A percentile compares a stretch with the other conserved stretches of the same genome.
Evolutionary conservation across 2,888 invertebrate species (phyloP).

Genomic region (Drosophila neutralis): DNA sequence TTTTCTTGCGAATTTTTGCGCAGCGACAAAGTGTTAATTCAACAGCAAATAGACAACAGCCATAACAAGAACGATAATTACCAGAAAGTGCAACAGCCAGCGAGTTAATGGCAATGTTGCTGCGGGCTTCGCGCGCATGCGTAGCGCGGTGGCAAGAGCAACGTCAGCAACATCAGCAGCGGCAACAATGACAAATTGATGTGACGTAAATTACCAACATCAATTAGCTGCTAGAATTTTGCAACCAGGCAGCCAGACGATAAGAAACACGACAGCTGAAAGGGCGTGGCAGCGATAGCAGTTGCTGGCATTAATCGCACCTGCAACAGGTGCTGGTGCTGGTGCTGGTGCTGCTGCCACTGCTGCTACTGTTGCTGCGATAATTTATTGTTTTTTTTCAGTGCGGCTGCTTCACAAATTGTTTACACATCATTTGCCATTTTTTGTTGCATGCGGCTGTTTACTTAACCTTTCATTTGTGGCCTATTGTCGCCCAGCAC

Average conservation of each 20-base stretch:
- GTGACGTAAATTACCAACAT: constrained; percentile 61
- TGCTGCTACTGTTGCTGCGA: constrained; percentile 11
- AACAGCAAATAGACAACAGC: constrained; percentile 67
- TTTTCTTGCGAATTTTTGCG: constrained; percentile 53
- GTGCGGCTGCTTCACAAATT: constrained; percentile 19
- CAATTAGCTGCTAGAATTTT: constrained; percentile 58
- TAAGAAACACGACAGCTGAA: constrained; percentile 6
- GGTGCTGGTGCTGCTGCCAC: background rate
- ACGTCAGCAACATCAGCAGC: constrained; percentile 6
- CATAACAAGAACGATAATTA: constrained; percentile 44
- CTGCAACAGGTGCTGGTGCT: constrained; percentile 56
- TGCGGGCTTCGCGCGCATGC: constrained; percentile 62
- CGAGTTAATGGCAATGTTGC: constrained; percentile 58
- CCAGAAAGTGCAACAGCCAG: constrained; percentile 47
- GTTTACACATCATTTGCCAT: constrained; percentile 43
- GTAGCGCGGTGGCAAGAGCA: constrained; percentile 67
- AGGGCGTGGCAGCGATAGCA: constrained; percentile 22
- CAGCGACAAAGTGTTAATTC: constrained; percentile 70
- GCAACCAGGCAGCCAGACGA: constrained; percentile 17
- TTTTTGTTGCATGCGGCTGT: constrained; percentile 11
- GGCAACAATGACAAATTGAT: constrained; percentile 47
- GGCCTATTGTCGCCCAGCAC: constrained; percentile 30
- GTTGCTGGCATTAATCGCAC: constrained; percentile 13
- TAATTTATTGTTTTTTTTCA: constrained; percentile 10
- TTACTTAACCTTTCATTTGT: constrained; percentile 28